Conservation (phyloP, 2,888 invertebrate species). For the Mesochorus sp. region DNA sequence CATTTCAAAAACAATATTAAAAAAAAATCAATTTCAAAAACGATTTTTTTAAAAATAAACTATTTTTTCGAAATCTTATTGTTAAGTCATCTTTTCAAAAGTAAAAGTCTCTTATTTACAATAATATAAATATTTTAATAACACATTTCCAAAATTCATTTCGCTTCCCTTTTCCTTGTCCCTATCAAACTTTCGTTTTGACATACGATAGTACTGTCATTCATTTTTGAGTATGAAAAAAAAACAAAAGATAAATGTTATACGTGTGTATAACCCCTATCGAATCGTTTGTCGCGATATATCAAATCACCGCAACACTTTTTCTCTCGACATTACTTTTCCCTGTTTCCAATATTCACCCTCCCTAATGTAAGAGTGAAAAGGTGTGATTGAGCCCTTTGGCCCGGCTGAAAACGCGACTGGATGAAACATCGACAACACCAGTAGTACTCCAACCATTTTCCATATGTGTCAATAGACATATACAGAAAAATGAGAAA, state of each 20-base stretch:
- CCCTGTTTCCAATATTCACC: neutral
- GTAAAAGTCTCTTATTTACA: neutral
- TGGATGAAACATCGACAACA: slow-evolving; percentile 11
- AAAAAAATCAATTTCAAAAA: no score
- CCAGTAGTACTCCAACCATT: slow-evolving; percentile 10
- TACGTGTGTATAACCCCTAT: slow-evolving; percentile 28
- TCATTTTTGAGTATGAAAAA: neutral
- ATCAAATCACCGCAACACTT: slow-evolving; percentile 51
- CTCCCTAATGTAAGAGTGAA: neutral
- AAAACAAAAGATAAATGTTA: neutral
- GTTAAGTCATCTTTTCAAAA: no score
- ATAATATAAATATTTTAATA: neutral
- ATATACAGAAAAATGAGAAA: neutral
- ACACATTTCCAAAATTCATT: slow-evolving; percentile 51
- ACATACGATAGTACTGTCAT: no score
- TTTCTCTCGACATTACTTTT: slow-evolving; percentile 27
- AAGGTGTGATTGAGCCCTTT: slow-evolving; percentile 15
- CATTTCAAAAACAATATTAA: no score
- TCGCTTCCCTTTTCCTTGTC: slow-evolving; percentile 8
- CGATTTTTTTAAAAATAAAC: no score
- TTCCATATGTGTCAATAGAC: slow-evolving; percentile 9
- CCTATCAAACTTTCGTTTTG: neutral
- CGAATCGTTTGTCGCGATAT: slow-evolving; percentile 42
- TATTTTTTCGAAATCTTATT: neutral
- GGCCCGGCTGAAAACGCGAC: slow-evolving; percentile 5